Evolutionary conservation across 2,888 invertebrate genomes (phyloP).

Genomic region (Epiblema foenella): DNA sequence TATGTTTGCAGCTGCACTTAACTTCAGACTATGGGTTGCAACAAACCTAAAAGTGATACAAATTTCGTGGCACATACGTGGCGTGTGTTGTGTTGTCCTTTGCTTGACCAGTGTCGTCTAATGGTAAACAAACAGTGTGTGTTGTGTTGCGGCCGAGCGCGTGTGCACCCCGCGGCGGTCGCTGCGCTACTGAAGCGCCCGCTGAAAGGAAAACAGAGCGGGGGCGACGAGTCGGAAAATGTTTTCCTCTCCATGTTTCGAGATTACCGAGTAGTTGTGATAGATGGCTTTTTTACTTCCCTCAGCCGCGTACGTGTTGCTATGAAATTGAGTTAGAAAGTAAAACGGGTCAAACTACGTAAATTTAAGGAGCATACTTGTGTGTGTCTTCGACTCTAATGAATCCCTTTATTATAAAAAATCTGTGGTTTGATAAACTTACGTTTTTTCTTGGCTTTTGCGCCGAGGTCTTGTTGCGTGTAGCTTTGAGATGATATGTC

Average conservation of each 20-base stretch:
- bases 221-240: slow-evolving; percentile 58
- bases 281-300: slow-evolving; percentile 25
- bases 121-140: slow-evolving; percentile 74
- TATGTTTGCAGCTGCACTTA: slow-evolving; percentile 36
- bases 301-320: slow-evolving; percentile 2
- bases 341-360: slow-evolving; percentile 2
- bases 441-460: slow-evolving; percentile 67
- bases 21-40: slow-evolving; percentile 11
- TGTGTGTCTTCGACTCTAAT: neutral
- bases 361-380: neutral
- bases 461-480: slow-evolving; percentile 56
- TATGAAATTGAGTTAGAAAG: slow-evolving; percentile 23
- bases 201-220: slow-evolving; percentile 57
- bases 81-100: slow-evolving; percentile 67
- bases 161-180: slow-evolving; percentile 69
- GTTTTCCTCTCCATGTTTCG: slow-evolving; percentile 55
- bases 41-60: slow-evolving; percentile 23
- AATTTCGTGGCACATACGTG: slow-evolving; percentile 56
- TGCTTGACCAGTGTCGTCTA: slow-evolving; percentile 60
- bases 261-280: slow-evolving; percentile 24
- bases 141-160: slow-evolving; percentile 57
- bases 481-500: slow-evolving; percentile 64
- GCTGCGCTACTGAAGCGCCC: slow-evolving; percentile 68
- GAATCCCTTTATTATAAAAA: neutral
- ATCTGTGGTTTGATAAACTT: slow-evolving; percentile 47